These are phyloP conservation scores for Beroe ovata DNA, from an alignment of 37 sponge, comb jelly and placozoan species.

Conservation along the genomic window DNA sequence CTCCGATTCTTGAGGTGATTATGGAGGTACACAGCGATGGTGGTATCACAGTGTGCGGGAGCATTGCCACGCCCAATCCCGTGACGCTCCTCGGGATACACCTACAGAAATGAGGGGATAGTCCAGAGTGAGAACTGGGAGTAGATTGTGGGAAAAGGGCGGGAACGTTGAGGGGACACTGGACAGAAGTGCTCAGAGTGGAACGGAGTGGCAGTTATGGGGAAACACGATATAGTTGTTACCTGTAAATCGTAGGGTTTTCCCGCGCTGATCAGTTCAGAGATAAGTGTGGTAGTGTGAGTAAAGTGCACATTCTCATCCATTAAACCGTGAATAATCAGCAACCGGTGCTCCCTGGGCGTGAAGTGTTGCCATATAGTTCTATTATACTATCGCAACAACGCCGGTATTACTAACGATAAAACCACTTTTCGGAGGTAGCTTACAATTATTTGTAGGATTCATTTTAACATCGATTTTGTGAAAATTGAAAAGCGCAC, in stretches of 20 bases:
- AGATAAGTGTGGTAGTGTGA: slow-evolving; percentile 75
- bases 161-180: too few species aligned
- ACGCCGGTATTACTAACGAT: too few species aligned
- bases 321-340: slow-evolving; percentile 82
- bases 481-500: too few species aligned
- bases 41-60: slow-evolving; percentile 54
- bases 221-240: too few species aligned
- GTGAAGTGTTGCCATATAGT: too few species aligned
- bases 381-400: too few species aligned
- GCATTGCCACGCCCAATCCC: slow-evolving; percentile 53
- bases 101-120: neutral
- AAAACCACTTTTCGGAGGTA: too few species aligned
- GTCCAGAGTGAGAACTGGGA: neutral
- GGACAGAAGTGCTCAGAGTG: too few species aligned
- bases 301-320: slow-evolving; percentile 93
- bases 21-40: slow-evolving; percentile 52
- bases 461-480: too few species aligned
- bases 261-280: slow-evolving; percentile 69
- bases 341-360: slow-evolving; percentile 73
- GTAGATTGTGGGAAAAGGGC: too few species aligned
- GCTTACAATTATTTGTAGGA: too few species aligned
- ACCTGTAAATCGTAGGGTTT: slow-evolving; percentile 84
- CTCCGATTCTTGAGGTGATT: slow-evolving; percentile 36
- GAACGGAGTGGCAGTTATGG: too few species aligned
- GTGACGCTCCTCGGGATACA: slow-evolving; percentile 37